Evolutionary conservation across 1,140 invertebrate genomes (phyloP).

Genomic region (Drosophila busckii): DNA sequence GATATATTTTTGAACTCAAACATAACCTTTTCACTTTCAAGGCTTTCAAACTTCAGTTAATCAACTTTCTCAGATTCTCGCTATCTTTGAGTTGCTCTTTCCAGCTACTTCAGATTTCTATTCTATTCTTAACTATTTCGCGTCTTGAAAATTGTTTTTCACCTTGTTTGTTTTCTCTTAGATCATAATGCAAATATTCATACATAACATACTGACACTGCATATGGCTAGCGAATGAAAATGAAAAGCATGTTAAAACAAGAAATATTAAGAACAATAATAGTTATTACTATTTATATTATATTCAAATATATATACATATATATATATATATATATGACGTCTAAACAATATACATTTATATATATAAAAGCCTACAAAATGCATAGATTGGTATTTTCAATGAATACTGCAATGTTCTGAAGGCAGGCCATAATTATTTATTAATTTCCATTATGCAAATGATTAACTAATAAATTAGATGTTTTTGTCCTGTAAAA

Average conservation of each 20-base stretch:
- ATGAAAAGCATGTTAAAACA: conserved; percentile 44
- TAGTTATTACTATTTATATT: conserved; percentile 79
- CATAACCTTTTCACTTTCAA: not conserved
- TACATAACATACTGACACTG: conserved; percentile 51
- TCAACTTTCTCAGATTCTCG: not conserved
- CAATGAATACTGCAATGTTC: conserved; percentile 33
- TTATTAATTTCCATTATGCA: conserved; percentile 67
- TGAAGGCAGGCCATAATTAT: conserved; percentile 41
- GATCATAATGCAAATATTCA: conserved; percentile 60
- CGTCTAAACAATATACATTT: conserved; percentile 64
- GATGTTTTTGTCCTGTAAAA: conserved; percentile 78
- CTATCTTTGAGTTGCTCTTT: conserved; percentile 29
- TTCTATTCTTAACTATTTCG: conserved; percentile 28
- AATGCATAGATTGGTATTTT: conserved; percentile 52
- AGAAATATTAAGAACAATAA: conserved; percentile 79
- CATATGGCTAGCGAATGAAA: conserved; percentile 55
- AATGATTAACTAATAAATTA: conserved; percentile 64
- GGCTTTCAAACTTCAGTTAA: not conserved
- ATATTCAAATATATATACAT: conserved; percentile 64
- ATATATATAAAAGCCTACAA: conserved; percentile 45
- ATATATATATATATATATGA: conserved; percentile 33
- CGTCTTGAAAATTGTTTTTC: conserved; percentile 27
- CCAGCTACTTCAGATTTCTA: conserved; percentile 56
- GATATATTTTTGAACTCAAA: no score
- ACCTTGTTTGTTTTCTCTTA: conserved; percentile 55